These are phyloP conservation scores for Argyresthia albistria DNA, from an alignment of 2,888 invertebrate genomes.

Conservation along the genomic window DNA sequence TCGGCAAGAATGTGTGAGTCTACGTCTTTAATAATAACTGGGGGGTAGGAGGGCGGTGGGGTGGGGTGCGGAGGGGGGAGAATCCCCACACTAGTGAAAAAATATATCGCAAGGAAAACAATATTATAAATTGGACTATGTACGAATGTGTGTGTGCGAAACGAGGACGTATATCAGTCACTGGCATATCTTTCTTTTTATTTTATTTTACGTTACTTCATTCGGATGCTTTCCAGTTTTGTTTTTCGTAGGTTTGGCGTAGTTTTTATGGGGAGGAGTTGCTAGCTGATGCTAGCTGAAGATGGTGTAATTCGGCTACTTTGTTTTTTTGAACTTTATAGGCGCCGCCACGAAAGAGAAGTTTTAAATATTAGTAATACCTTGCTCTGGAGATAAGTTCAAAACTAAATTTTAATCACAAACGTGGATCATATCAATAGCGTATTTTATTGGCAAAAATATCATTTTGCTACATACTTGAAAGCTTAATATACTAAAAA, in stretches of 20 bases:
- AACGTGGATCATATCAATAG: too few relatives aligned
- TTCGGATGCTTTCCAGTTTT: not conserved
- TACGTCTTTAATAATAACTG: conserved; percentile 72
- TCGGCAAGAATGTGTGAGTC: conserved; percentile 66
- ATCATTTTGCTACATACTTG: too few relatives aligned
- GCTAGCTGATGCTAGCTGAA: not conserved
- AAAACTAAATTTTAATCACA: too few relatives aligned
- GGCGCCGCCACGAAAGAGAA: too few relatives aligned
- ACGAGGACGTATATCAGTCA: conserved; percentile 34
- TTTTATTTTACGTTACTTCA: conserved; percentile 51
- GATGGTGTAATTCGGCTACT: not conserved
- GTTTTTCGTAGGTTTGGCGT: not conserved
- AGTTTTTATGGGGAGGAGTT: not conserved
- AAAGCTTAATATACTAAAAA: too few relatives aligned
- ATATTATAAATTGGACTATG: conserved; percentile 67
- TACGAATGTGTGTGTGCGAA: conserved; percentile 36
- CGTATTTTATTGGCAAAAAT: too few relatives aligned
- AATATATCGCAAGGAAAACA: conserved; percentile 71
- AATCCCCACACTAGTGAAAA: conserved; percentile 61
- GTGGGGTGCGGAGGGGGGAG: conserved; percentile 15
- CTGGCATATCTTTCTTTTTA: conserved; percentile 39
- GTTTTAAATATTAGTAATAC: too few relatives aligned
- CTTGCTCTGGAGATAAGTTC: too few relatives aligned
- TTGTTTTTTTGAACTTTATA: too few relatives aligned
- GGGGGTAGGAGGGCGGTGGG: conserved; percentile 27